Conservation (phyloP, 2,797 vertebrate genomes). For the Schizopygopsis pylzovi region DNA sequence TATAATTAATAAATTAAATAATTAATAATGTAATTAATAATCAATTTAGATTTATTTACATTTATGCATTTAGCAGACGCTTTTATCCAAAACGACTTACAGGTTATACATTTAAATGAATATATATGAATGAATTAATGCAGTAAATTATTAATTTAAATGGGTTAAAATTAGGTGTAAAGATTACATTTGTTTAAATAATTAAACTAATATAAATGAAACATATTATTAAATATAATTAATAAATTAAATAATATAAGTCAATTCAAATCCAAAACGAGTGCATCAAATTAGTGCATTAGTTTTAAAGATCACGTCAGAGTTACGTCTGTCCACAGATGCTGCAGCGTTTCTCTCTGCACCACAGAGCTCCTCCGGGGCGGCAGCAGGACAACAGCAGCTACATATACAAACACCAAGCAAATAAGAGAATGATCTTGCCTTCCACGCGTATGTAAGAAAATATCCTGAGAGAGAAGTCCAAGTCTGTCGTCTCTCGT, state of each 20-base stretch:
- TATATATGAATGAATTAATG: not conserved
- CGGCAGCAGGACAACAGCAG: not conserved
- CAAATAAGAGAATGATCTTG: constrained; percentile 33
- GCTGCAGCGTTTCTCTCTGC: constrained; percentile 18
- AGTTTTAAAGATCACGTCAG: not conserved
- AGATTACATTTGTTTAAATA: not conserved
- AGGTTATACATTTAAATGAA: no score
- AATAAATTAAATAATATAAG: not conserved
- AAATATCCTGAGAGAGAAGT: constrained; percentile 1
- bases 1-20: not conserved
- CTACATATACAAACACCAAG: not conserved
- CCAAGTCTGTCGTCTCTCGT: constrained; percentile 24
- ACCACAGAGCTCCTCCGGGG: constrained; percentile 3
- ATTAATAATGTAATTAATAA: not conserved
- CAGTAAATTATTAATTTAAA: not conserved
- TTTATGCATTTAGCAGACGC: no score
- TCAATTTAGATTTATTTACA: not conserved
- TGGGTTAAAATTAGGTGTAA: not conserved
- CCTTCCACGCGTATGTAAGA: constrained; percentile 21
- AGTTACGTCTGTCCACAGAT: constrained; percentile 5
- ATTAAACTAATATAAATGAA: not conserved
- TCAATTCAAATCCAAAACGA: not conserved
- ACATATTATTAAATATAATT: not conserved
- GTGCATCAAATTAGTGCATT: not conserved
- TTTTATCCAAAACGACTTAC: no score